These are phyloP conservation scores for Corydoras maculifer DNA, from an alignment of 2,113 vertebrate genomes.

Conservation along the genomic window DNA sequence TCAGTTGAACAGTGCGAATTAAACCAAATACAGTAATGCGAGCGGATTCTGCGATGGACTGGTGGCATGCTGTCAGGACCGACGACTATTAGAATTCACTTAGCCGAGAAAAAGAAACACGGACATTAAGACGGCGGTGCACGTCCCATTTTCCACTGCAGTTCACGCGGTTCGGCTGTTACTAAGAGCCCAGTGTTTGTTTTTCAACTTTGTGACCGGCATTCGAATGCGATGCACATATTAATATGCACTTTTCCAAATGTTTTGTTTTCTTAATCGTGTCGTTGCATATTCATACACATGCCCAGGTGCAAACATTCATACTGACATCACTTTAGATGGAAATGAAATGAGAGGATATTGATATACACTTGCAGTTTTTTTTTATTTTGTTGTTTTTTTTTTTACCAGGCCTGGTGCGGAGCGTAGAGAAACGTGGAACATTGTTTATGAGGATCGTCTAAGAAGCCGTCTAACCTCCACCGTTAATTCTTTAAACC, in stretches of 20 bases:
- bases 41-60: background rate
- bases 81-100: background rate
- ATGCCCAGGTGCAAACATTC: constrained; percentile 13
- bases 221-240: background rate
- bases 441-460: constrained; percentile 2
- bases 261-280: constrained; percentile 25
- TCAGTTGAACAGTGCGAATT: too few relatives aligned
- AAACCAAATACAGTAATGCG: too few relatives aligned
- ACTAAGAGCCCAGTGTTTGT: too few relatives aligned
- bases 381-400: background rate
- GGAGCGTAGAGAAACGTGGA: background rate
- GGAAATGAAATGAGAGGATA: background rate
- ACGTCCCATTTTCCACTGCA: background rate
- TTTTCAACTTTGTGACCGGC: too few relatives aligned
- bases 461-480: constrained; percentile 11
- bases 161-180: background rate
- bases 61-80: background rate
- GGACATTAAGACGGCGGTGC: background rate
- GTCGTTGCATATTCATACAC: constrained; percentile 23
- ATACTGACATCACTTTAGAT: constrained; percentile 22
- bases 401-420: constrained; percentile 8
- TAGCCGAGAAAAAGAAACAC: background rate
- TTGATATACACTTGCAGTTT: constrained; percentile 10
- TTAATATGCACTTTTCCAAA: background rate
- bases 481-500: background rate